Percentiles rank a stretch among this genome's conserved stretches.
phyloP scores from a whole-genome alignment of 2,888 invertebrate species.

The Eupithecia insigniata region DNA sequence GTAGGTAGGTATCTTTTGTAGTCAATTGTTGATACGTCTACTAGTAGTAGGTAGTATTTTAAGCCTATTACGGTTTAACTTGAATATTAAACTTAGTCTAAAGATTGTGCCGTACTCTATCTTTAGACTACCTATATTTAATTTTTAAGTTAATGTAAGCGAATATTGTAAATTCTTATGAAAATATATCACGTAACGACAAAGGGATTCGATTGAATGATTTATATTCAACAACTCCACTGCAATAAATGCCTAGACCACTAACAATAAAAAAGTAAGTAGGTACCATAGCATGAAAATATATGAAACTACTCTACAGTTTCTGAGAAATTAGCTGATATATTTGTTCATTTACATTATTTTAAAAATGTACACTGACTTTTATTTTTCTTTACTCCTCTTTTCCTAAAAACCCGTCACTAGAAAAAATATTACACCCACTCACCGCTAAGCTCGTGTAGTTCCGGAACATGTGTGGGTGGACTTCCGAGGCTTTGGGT shows the following conservation, averaged over 20 bases:
- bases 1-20: not conserved
- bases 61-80: no score
- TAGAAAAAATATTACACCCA: not conserved
- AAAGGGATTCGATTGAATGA: constrained; percentile 1
- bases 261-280: not conserved
- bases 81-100: no score
- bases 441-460: not conserved
- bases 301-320: not conserved
- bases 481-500: constrained; percentile 17
- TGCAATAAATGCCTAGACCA: not conserved
- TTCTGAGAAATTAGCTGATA: not conserved
- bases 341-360: not conserved
- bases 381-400: not conserved
- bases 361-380: not conserved
- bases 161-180: no score
- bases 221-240: not conserved
- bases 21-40: no score
- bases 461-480: constrained; percentile 6
- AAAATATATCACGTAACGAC: constrained; percentile 7
- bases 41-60: no score
- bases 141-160: no score
- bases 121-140: no score
- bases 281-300: not conserved
- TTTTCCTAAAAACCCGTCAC: not conserved
- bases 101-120: no score